Conservation (phyloP, 2,888 invertebrate species). For the Cheilosia variabilis region DNA sequence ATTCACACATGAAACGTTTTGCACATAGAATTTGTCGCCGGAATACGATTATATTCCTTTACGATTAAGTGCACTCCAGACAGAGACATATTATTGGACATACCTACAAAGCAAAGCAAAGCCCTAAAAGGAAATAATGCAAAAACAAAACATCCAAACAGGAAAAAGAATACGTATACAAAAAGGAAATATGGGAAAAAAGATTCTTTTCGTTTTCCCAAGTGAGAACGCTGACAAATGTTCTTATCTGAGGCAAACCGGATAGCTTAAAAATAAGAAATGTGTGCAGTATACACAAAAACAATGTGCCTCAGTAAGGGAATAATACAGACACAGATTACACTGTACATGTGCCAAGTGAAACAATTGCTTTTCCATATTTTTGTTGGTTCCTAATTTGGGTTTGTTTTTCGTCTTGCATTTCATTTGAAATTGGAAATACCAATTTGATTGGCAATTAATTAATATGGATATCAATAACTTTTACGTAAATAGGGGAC, state of each 20-base stretch:
- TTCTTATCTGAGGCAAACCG: constrained; percentile 44
- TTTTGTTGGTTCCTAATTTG: no score
- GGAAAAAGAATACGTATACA: constrained; percentile 9
- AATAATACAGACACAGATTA: neutral
- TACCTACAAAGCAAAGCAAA: constrained; percentile 5
- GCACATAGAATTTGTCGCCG: constrained; percentile 23
- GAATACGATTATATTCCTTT: constrained; percentile 34
- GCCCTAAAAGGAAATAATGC: constrained; percentile 39
- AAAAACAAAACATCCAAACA: constrained; percentile 29
- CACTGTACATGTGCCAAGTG: no score
- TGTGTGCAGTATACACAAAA: constrained; percentile 15
- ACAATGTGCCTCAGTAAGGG: constrained; percentile 33
- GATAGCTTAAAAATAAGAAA: constrained; percentile 44
- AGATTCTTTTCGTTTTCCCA: neutral
- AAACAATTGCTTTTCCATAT: no score
- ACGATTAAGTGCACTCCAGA: constrained; percentile 17
- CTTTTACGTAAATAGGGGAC: no score
- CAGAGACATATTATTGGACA: constrained; percentile 48
- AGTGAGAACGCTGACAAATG: constrained; percentile 54
- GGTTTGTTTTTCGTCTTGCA: no score
- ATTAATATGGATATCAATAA: no score
- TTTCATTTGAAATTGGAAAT: no score
- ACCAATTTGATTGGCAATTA: no score
- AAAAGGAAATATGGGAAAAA: neutral
- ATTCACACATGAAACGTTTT: neutral